These are phyloP conservation scores for Procavia capensis DNA, from an alignment of 2,113 vertebrate genomes.

Conservation along the genomic window DNA sequence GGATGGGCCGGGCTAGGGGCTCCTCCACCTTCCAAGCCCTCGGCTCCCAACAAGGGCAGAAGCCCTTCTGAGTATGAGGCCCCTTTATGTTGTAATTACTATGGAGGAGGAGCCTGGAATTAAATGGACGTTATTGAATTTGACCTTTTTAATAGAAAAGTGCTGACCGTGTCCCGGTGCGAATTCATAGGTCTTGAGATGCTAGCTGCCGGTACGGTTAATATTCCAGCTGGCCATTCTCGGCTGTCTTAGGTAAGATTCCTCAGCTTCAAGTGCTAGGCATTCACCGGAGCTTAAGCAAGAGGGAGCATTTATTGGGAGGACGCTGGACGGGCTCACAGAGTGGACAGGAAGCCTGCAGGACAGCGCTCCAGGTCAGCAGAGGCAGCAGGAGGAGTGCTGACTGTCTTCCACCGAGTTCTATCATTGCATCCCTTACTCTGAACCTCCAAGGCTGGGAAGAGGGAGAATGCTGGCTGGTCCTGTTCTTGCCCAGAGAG, in stretches of 20 bases:
- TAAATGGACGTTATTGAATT: conserved; percentile 34
- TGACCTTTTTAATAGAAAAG: conserved; percentile 55
- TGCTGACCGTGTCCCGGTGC: neutral
- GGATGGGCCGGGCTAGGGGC: neutral
- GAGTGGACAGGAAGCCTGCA: neutral
- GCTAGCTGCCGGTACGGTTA: neutral
- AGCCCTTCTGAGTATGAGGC: neutral
- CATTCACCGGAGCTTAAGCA: neutral
- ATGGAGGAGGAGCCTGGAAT: neutral
- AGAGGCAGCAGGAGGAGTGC: too few relatives aligned
- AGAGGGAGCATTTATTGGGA: neutral
- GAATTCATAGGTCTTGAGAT: neutral
- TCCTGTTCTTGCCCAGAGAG: neutral
- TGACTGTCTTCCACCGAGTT: fast-evolving
- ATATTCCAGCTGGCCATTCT: neutral
- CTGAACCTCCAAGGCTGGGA: neutral
- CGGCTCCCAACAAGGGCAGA: neutral
- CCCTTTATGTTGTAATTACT: conserved; percentile 28
- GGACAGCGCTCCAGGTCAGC: neutral
- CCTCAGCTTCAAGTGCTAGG: neutral
- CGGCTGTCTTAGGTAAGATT: neutral
- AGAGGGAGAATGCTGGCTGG: neutral
- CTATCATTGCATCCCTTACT: too few relatives aligned
- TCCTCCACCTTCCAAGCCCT: neutral
- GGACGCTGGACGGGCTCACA: neutral